A percentile compares a stretch with the other conserved stretches of the same genome.
phyloP scores from a whole-genome alignment of 2,888 invertebrate species.

The Cheilosia impressa region DNA sequence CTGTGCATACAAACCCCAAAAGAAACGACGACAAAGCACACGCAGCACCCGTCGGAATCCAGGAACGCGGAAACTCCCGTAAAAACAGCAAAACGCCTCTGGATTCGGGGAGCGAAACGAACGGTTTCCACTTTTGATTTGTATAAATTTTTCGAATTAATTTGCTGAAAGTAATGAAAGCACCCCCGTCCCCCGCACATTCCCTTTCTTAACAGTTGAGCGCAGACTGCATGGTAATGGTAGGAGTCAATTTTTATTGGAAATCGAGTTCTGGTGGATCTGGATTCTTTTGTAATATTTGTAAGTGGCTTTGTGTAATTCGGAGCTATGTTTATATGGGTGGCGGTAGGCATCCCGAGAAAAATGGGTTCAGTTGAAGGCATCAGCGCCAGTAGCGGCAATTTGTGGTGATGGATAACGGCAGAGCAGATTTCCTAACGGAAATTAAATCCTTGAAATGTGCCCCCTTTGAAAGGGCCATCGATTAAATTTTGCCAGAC shows the following conservation, averaged over 20 bases:
- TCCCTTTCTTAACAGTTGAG: no score
- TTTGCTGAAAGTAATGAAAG: slow-evolving; percentile 55
- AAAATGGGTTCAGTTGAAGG: slow-evolving; percentile 48
- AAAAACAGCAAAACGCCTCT: slow-evolving; percentile 28
- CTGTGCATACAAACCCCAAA: neutral
- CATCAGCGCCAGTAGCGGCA: slow-evolving; percentile 1
- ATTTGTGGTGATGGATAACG: slow-evolving; percentile 61
- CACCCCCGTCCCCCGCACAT: neutral
- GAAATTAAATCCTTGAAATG: slow-evolving; percentile 72
- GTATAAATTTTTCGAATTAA: slow-evolving; percentile 64
- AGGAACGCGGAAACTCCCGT: slow-evolving; percentile 3
- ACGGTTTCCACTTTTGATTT: slow-evolving; percentile 48
- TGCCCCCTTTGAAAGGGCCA: slow-evolving; percentile 14
- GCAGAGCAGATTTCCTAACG: slow-evolving; percentile 63
- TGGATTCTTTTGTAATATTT: slow-evolving; percentile 38
- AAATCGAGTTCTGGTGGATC: slow-evolving; percentile 17
- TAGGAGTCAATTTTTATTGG: neutral
- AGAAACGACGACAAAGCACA: neutral
- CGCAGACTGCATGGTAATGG: neutral
- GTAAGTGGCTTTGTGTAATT: slow-evolving; percentile 32
- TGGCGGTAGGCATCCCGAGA: neutral
- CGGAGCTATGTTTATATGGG: neutral
- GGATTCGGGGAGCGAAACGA: slow-evolving; percentile 20
- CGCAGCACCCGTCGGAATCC: neutral
- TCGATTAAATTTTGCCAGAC: slow-evolving; percentile 8